Base-by-base conservation (phyloP, 1,140 invertebrate species). In the Rhopalosiphum padi region DNA sequence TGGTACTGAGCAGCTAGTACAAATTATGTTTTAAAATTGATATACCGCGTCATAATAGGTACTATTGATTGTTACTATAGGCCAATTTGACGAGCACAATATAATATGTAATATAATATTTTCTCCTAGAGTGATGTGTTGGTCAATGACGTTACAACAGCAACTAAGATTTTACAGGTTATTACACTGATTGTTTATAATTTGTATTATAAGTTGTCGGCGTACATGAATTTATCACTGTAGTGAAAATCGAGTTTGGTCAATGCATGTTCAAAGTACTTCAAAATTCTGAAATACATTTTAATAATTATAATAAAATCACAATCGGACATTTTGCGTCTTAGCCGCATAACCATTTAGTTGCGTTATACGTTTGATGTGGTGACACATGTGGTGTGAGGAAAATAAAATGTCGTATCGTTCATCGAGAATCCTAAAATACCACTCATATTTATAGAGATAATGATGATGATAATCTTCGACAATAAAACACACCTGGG, bases 401-500 rank as follows among this genome's bases (percentile, higher is more conserved):
- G 60, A 68, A 68, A n/a, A n/a, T n/a, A 77, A n/a, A 30, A 68
- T 15, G 30, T 60, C 55, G 30, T 68, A 11, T n/a, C 30, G 60
- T n/a, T n/a, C 11, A 77, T 35, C 5, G 60, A n/a, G n/a, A 77
- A 77, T 77, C n/a, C 60, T 30, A n/a, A 68, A n/a, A 68, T 68
- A 68, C 60, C 60, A n/a, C 60, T 68, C 30, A 11, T 77, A 68
- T 68, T 18, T 68, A 77, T n/a, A 77, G 15, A 77, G 60, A n/a
- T 77, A 77, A 77, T 21, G 18, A 35, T 2, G 43, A 48, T n/a
- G 46, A 87, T 46, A 87, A 48, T 46, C 43, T 30, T n/a, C 46
- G 41, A n/a, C 85, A 21, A 48, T 87, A 89, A 89, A 89, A 89
- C 87, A 53, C 51, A 35, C 35, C 86, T 87, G 86, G 30, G 18